Evolutionary conservation across 2,113 vertebrate genomes (phyloP).

Genomic region (Prinia subflava): DNA sequence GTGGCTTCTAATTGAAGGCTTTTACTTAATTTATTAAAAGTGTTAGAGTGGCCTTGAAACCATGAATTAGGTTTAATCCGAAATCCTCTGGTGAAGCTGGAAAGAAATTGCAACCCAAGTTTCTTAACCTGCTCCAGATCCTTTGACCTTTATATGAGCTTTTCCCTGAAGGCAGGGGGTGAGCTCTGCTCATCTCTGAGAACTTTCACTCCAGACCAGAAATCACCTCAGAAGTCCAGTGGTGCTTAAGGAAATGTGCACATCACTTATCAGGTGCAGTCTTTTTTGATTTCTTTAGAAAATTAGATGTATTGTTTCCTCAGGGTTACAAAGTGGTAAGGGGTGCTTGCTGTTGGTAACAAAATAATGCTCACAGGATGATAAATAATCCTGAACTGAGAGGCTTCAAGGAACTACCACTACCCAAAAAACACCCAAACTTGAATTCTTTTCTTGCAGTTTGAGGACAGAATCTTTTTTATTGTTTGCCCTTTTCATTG

Average conservation of each 20-base stretch:
- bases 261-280: not conserved
- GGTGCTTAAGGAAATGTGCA: not conserved
- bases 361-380: not conserved
- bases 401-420: not conserved
- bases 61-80: not conserved
- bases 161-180: not conserved
- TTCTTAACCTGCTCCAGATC: not conserved
- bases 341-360: not conserved
- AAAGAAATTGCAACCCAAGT: not conserved
- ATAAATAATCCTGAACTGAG: not conserved
- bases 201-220: not conserved
- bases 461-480: not conserved
- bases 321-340: not conserved
- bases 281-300: not conserved
- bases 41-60: not conserved
- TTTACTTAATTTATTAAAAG: slow-evolving; percentile 20
- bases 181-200: not conserved
- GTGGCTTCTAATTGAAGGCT: slow-evolving; percentile 3
- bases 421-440: not conserved
- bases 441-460: not conserved
- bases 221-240: not conserved
- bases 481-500: not conserved
- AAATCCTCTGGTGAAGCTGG: slow-evolving; percentile 2
- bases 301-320: not conserved
- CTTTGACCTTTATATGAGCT: not conserved